Evolutionary conservation across 2,888 invertebrate species (phyloP), one percentile per base, ranked within the genome.

Genomic region (Thymelicus sylvestris): DNA sequence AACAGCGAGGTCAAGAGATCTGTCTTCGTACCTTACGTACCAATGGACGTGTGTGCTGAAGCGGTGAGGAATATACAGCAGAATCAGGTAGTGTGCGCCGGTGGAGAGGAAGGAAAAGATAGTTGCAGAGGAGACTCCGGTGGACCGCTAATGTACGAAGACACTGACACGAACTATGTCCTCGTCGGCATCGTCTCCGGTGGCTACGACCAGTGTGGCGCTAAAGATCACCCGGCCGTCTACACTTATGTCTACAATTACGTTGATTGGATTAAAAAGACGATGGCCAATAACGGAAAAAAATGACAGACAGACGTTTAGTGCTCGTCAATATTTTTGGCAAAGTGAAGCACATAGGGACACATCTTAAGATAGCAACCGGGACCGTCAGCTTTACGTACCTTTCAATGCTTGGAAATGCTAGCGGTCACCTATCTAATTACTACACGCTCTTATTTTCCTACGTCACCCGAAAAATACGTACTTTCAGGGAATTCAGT

Each of bases 101-200:
- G 95, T 0, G 95, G 95, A 0, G 81, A 84, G 2, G 81, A 81
- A 12, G 91, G 91, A 6, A 91, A 92, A 72, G 96, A 96, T 80
- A 95, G 96, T 0, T 96, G 96, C 76, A 83, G 87, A 0, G 96
- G 96, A 0, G 96, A 96, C 78, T 96, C 95, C 19, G 96, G 96
- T 0, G 96, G 96, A 0, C 96, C 96, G 0, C 87, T 96, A 8
- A 86, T 93, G 83, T 87, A 86, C 57, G 64, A 64, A 39, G 39
- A 47, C 6, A 10, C 63, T 0, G n/a, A 67, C 1, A 50, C 69
- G 1, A 7, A 15, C 50, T 76, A 62, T 48, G 39, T 69, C 10
- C 72, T 41, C 0, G 68, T 77, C 0, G 80, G 80, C 3, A 47
- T 80, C 0, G 75, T 79, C 4, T 79, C 79, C 50, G 75, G 59